Conservation (phyloP, 2,113 vertebrate genomes). For the Rhadina sibilatrix region DNA sequence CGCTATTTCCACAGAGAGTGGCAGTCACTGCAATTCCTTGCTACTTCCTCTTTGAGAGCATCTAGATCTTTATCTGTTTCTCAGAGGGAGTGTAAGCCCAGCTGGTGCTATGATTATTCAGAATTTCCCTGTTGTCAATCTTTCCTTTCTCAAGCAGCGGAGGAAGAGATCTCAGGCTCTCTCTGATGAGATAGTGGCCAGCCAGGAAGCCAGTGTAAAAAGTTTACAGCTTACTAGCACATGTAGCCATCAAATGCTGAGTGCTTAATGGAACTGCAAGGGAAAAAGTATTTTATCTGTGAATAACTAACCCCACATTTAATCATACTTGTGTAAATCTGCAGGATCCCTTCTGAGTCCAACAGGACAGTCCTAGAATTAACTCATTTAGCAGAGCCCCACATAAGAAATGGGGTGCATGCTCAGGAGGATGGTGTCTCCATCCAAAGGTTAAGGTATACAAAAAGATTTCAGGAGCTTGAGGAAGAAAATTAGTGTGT, state of each 20-base stretch:
- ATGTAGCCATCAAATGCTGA: neutral
- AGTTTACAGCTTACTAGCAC: neutral
- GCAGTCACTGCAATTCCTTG: neutral
- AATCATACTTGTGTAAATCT: neutral
- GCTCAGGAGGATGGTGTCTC: neutral
- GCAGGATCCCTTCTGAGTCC: neutral
- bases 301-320: neutral
- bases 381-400: neutral
- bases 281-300: neutral
- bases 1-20: neutral
- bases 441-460: neutral
- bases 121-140: neutral
- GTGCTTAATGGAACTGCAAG: neutral
- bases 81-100: neutral
- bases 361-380: neutral
- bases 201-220: neutral
- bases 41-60: neutral
- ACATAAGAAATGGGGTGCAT: neutral
- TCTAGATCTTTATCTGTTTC: neutral
- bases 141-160: neutral
- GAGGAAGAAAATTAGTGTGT: slow-evolving; percentile 26
- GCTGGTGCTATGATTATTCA: neutral
- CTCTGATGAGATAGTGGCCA: neutral
- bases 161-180: neutral
- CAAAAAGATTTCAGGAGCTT: neutral